phyloP scores from a whole-genome alignment of 1,140 invertebrate species.

The Macrostomum lignano region DNA sequence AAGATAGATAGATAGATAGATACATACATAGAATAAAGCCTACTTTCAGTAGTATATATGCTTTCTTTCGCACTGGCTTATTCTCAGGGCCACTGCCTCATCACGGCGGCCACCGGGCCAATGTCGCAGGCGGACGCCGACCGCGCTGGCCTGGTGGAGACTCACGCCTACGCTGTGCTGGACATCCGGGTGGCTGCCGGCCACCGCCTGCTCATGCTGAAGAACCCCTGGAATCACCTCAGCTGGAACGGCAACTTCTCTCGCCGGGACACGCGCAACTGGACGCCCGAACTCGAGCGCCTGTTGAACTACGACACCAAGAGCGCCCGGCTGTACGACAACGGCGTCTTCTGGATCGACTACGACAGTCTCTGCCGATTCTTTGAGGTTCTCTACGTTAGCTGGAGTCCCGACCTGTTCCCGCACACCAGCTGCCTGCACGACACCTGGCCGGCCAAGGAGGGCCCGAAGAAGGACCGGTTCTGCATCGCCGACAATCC shows the following conservation, averaged over 20 bases:
- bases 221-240: constrained; percentile 88
- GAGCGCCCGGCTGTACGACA: constrained; percentile 51
- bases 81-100: constrained; percentile 26
- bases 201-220: constrained; percentile 48
- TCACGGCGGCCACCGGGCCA: constrained; percentile 58
- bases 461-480: constrained; percentile 58
- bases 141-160: constrained; percentile 57
- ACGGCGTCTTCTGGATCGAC: constrained; percentile 80
- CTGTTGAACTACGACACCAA: constrained; percentile 57
- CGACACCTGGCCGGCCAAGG: constrained; percentile 55
- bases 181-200: constrained; percentile 48
- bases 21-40: too few relatives aligned
- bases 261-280: constrained; percentile 47
- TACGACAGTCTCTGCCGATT: constrained; percentile 60
- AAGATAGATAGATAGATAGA: too few relatives aligned
- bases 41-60: too few relatives aligned
- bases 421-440: constrained; percentile 63
- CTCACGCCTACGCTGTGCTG: constrained; percentile 73
- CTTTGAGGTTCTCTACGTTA: constrained; percentile 80
- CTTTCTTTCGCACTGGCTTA: too few relatives aligned
- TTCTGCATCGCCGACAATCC: constrained; percentile 80
- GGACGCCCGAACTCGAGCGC: constrained; percentile 43
- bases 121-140: constrained; percentile 48
- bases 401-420: constrained; percentile 76
- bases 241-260: constrained; percentile 72